These are phyloP conservation scores for Natrix natrix DNA, from an alignment of 2,797 vertebrate species.

Conservation along the genomic window DNA sequence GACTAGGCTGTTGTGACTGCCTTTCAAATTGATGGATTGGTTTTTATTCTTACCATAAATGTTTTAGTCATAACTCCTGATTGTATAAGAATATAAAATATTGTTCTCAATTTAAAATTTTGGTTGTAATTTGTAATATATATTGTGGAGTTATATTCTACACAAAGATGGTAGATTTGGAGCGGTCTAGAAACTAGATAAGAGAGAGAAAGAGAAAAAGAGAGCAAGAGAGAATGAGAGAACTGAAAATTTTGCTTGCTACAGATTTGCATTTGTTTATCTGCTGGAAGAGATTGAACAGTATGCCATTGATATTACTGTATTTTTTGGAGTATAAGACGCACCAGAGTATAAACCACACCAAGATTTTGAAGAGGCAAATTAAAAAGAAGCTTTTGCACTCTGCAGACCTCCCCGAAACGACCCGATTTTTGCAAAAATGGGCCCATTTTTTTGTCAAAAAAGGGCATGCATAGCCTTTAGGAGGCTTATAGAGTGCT, in stretches of 20 bases:
- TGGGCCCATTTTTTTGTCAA: too few species aligned
- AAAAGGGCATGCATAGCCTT: too few species aligned
- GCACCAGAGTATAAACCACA: too few species aligned
- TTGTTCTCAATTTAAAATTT: not conserved
- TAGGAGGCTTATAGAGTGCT: too few species aligned
- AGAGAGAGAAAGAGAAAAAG: rapidly evolving
- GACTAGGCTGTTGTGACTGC: not conserved
- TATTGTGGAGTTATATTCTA: not conserved
- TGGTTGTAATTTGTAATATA: not conserved
- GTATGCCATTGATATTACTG: not conserved
- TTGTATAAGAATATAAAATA: not conserved
- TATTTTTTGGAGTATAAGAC: too few species aligned
- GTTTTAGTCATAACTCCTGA: not conserved
- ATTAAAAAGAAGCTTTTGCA: too few species aligned
- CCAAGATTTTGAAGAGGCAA: too few species aligned
- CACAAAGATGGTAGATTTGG: not conserved
- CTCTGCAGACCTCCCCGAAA: too few species aligned
- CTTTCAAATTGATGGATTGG: not conserved
- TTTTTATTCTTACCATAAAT: not conserved
- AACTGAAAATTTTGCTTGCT: not conserved
- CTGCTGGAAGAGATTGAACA: not conserved
- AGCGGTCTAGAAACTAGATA: not conserved
- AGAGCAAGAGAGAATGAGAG: too few species aligned
- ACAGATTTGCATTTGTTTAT: not conserved
- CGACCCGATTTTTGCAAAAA: too few species aligned